A percentile compares a stretch with the other conserved stretches of the same genome.
phyloP scores from a whole-genome alignment of 1,140 invertebrate genomes.

The Ditylenchus dipsaci region DNA sequence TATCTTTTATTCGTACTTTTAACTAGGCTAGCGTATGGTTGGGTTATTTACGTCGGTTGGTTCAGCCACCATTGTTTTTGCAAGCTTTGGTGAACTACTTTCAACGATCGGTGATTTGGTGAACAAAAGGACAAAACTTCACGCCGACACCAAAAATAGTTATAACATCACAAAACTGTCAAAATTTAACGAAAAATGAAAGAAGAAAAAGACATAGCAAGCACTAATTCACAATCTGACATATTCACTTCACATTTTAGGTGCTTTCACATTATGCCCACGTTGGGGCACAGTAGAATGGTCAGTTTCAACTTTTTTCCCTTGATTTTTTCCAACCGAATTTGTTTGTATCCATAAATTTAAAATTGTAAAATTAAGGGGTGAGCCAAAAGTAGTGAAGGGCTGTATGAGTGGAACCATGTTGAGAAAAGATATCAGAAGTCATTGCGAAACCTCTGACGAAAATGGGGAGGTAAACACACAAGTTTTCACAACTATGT shows the following conservation, averaged over 20 bases:
- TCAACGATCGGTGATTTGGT: too few relatives aligned
- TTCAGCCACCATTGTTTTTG: too few relatives aligned
- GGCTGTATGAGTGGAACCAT: slow-evolving; percentile 52
- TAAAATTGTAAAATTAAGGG: slow-evolving; percentile 10
- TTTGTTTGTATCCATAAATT: neutral
- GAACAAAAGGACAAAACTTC: too few relatives aligned
- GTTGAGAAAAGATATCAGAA: slow-evolving; percentile 42
- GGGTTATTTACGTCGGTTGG: too few relatives aligned
- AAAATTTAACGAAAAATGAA: too few relatives aligned
- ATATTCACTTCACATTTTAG: too few relatives aligned
- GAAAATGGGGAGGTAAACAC: slow-evolving; percentile 29
- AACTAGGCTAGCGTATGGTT: too few relatives aligned
- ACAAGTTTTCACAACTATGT: neutral
- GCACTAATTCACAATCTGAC: neutral
- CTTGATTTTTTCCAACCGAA: neutral
- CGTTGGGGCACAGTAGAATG: slow-evolving; percentile 48
- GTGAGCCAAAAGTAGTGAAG: slow-evolving; percentile 52
- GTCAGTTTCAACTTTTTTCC: neutral
- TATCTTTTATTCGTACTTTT: too few relatives aligned
- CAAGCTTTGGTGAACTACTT: too few relatives aligned
- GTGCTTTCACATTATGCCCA: slow-evolving; percentile 49
- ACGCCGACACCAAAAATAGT: too few relatives aligned
- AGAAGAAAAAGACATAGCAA: too few relatives aligned
- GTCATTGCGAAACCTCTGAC: slow-evolving; percentile 49
- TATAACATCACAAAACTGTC: too few relatives aligned